A percentile compares a stretch with the other conserved stretches of the same genome.
phyloP scores from a whole-genome alignment of 2,113 vertebrate species.

The Aramus guarauna region DNA sequence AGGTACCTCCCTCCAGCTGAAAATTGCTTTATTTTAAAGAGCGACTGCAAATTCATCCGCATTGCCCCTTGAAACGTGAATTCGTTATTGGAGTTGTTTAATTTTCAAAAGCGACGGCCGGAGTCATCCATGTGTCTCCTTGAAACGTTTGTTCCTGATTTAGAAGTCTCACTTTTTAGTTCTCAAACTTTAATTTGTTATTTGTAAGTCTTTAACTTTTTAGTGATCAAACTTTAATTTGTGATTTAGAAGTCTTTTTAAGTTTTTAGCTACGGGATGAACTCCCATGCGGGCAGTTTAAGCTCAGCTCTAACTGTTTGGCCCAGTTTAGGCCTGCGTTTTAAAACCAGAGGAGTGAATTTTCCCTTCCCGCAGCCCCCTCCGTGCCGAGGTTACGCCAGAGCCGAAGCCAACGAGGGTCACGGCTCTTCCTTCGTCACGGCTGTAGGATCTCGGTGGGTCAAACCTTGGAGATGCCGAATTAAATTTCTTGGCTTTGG shows the following conservation, averaged over 20 bases:
- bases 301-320: not conserved
- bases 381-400: not conserved
- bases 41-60: not conserved
- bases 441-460: not conserved
- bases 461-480: not conserved
- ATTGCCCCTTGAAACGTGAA: fast-evolving
- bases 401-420: not conserved
- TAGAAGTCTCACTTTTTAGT: too few relatives aligned
- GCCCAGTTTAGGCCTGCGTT: not conserved
- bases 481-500: not conserved
- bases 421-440: not conserved
- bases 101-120: not conserved
- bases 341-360: not conserved
- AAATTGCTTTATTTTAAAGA: not conserved
- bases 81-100: not conserved
- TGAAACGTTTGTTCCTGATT: not conserved
- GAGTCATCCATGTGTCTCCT: not conserved
- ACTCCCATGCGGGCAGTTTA: fast-evolving
- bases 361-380: too few relatives aligned
- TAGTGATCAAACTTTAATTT: not conserved
- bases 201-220: not conserved
- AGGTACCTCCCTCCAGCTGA: too few relatives aligned
- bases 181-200: not conserved
- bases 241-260: fast-evolving
- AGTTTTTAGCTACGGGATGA: too few relatives aligned